Evolutionary conservation across 2,888 invertebrate genomes (phyloP).

Genomic region (Heteromurus nitidus): DNA sequence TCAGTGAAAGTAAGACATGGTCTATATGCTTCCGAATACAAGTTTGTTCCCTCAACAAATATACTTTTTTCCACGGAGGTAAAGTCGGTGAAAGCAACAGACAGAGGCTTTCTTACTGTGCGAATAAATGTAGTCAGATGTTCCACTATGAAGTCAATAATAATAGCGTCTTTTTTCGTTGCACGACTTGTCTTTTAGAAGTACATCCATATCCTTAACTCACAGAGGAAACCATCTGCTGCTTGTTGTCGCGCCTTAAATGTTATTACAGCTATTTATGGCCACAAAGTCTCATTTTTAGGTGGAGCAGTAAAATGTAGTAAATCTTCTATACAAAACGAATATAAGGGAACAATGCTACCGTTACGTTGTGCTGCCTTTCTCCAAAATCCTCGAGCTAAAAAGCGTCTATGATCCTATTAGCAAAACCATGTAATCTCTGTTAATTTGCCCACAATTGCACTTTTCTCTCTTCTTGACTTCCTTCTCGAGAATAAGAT

Average conservation of each 20-base stretch:
- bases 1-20: conserved; percentile 26
- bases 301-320: too few species aligned
- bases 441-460: conserved; percentile 67
- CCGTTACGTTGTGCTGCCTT: too few species aligned
- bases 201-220: background rate
- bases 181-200: conserved; percentile 12
- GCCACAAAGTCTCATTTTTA: background rate
- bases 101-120: background rate
- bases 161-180: conserved; percentile 25
- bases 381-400: too few species aligned
- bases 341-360: too few species aligned
- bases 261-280: conserved; percentile 34
- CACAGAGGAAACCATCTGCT: conserved; percentile 32
- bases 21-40: conserved; percentile 38
- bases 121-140: background rate
- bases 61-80: background rate
- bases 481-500: conserved; percentile 15
- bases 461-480: conserved; percentile 27
- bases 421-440: conserved; percentile 61
- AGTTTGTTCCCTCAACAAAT: conserved; percentile 21
- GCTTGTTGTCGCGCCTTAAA: conserved; percentile 33
- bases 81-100: conserved; percentile 33
- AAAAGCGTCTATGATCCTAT: conserved; percentile 51
- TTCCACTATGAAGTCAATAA: conserved; percentile 31
- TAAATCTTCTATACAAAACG: too few species aligned